Percentiles rank a stretch among this genome's conserved stretches.
phyloP scores from a whole-genome alignment of 2,113 vertebrate species.

The Atherinomorus stipes region DNA sequence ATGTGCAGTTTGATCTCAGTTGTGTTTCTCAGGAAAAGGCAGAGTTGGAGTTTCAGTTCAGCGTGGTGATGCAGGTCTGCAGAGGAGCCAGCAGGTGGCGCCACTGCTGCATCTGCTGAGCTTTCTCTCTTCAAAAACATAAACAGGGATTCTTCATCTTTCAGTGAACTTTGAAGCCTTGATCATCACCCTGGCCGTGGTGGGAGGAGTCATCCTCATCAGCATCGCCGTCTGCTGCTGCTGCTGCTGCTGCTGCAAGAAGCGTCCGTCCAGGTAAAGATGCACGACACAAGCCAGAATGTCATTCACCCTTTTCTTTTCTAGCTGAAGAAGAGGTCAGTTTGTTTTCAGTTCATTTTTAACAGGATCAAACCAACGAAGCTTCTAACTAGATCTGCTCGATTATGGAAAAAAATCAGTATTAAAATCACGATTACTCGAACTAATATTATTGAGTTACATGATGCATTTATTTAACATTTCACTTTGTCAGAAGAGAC shows the following conservation, averaged over 20 bases:
- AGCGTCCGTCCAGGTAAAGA: conserved; percentile 74
- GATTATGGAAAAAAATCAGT: too few species aligned
- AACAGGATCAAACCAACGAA: too few species aligned
- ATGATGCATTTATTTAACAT: too few species aligned
- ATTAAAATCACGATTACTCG: too few species aligned
- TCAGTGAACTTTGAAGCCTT: conserved; percentile 90
- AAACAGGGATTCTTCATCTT: neutral
- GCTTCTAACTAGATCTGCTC: too few species aligned
- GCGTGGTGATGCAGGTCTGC: neutral
- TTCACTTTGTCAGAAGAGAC: too few species aligned
- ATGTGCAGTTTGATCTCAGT: neutral
- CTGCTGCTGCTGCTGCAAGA: conserved; percentile 87
- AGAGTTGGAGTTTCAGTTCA: neutral
- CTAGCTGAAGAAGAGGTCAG: too few species aligned
- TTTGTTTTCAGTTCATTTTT: too few species aligned
- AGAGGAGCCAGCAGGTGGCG: conserved; percentile 54
- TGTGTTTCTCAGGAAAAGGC: conserved; percentile 29
- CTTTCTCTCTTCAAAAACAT: neutral
- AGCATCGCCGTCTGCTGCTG: conserved; percentile 83
- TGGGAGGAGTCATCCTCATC: conserved; percentile 82
- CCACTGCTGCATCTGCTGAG: conserved; percentile 8
- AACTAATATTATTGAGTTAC: too few species aligned
- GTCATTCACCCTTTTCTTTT: too few species aligned
- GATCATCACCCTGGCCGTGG: conserved; percentile 85
- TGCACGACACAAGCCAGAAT: too few species aligned